Conservation (phyloP, 2,888 invertebrate genomes). For the Phengaris arion region DNA sequence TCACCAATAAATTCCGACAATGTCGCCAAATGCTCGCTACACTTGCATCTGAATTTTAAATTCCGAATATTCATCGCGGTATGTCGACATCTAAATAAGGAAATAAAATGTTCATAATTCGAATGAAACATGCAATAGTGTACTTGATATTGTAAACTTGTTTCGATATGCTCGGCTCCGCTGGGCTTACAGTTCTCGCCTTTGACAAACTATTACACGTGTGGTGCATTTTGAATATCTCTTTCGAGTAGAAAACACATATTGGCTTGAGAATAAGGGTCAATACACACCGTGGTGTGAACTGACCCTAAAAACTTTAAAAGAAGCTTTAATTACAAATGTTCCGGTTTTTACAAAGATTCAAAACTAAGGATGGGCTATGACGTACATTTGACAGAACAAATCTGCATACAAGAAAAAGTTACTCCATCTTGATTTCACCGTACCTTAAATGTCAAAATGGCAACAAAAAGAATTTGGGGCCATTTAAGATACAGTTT, state of each 20-base stretch:
- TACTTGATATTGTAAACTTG: slow-evolving; percentile 14
- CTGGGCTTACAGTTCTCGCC: background rate
- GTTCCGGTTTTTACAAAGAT: too few species aligned
- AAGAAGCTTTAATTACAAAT: too few species aligned
- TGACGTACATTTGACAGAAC: too few species aligned
- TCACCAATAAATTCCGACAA: slow-evolving; percentile 57
- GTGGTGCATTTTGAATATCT: background rate
- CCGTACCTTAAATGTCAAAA: too few species aligned
- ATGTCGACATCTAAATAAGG: slow-evolving; percentile 30
- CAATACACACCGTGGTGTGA: too few species aligned
- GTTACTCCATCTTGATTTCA: too few species aligned
- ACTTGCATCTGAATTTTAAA: slow-evolving; percentile 36
- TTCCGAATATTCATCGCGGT: slow-evolving; percentile 31
- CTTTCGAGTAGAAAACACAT: background rate
- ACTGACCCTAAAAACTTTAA: too few species aligned
- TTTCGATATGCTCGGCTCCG: background rate
- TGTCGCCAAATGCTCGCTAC: slow-evolving; percentile 47
- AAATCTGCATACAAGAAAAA: too few species aligned
- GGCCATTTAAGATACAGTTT: too few species aligned
- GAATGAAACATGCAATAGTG: slow-evolving; percentile 18
- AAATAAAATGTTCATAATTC: slow-evolving; percentile 29
- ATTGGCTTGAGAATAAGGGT: background rate
- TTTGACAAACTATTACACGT: slow-evolving; percentile 16
- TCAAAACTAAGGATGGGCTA: too few species aligned
- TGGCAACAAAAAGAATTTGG: too few species aligned